Base-by-base conservation (phyloP, 2,797 vertebrate species). In the Tinamus major region DNA sequence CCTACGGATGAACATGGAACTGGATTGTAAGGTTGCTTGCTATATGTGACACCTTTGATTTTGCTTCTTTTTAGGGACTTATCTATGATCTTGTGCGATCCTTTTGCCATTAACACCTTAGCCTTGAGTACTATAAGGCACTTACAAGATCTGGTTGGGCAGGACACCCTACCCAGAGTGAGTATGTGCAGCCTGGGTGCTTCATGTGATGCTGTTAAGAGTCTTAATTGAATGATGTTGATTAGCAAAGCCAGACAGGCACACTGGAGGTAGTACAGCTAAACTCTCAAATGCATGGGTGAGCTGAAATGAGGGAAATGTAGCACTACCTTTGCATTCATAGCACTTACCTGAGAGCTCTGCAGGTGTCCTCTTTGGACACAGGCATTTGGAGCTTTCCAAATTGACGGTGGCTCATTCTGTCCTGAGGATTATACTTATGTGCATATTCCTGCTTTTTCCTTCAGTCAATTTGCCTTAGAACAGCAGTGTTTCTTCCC, bases 41-140 rank as follows among this genome's bases (percentile, higher is more conserved):
- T 59, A 7, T 17, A 5, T 16, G 1, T 81, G 44, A 39, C 18
- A 3, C 56, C 14, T 79, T 55, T 89, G 31, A 14, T n/a, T 79
- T 64, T 87, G 1, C 31, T 84, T 77, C 61, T 33, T 86, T 70
- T 13, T 96, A 99, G 99, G 93, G 99, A 99, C 87, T 97, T 99
- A 56, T 99, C 99, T 9, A 99, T 99, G 99, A 99, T 99, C 97
- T 97, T 99, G 77, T 99, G 99, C 58, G 99, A 99, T 96, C 99
- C 99, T 0, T 99, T 99, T 72, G 99, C 99, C 85, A 99, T 99
- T 90, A 99, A 99, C 97, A 99, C 99, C 10, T 97, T 99, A 94
- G 98, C 99, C 2, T 95, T 99, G 97, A 99, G 99, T 76, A 98
- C 99, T 21, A 98, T 99, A 93, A 98, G 99, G 91, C 99, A 99